Base-by-base conservation (phyloP, 2,888 invertebrate genomes). In the Rotaria sp. region DNA sequence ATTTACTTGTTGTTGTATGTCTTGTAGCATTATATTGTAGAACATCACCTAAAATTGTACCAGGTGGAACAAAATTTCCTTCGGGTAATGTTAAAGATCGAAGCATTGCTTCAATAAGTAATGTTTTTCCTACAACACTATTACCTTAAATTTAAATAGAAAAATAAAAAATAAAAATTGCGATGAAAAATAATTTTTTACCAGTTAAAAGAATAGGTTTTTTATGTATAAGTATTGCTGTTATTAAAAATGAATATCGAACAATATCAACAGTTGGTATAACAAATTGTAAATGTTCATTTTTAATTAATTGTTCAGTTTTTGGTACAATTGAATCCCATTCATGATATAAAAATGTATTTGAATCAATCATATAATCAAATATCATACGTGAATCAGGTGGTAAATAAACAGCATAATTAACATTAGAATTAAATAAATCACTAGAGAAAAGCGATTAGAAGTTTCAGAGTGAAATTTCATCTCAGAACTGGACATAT, bases 321-420 rank as follows among this genome's bases (percentile, higher is more conserved):
- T 89, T 89, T 2, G 91, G 90, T 13, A 91, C 90, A 35, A 91
- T 89, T 11, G 88, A 89, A 86, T 90, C 90, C 91, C 91, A 91
- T 38, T 89, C 89, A 15, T 90, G 88, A 89, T 91, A 91, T 88
- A 88, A 88, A 35, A 90, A 90, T 24, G 90, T 89, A 86, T 91
- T 90, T 89, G 90, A 89, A 88, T 91, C 91, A 45, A 91, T 89
- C 88, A 91, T 91, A 88, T 90, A 91, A 87, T 90, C 90, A 88
- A 90, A 91, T 84, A 91, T 90, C 84, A 89, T 90, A 59, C 89
- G 88, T 87, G 89, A 90, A 21, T 90, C 90, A 45, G 91, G 89
- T 21, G 91, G 91, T 35, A 91, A 88, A 50, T 50, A 87, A 80
- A 85, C 87, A 11, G 74, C 41, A 45, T 87, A 85, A 67, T 85